These are phyloP conservation scores for Phocoena phocoena DNA, from an alignment of 2,113 vertebrate genomes.

Conservation along the genomic window DNA sequence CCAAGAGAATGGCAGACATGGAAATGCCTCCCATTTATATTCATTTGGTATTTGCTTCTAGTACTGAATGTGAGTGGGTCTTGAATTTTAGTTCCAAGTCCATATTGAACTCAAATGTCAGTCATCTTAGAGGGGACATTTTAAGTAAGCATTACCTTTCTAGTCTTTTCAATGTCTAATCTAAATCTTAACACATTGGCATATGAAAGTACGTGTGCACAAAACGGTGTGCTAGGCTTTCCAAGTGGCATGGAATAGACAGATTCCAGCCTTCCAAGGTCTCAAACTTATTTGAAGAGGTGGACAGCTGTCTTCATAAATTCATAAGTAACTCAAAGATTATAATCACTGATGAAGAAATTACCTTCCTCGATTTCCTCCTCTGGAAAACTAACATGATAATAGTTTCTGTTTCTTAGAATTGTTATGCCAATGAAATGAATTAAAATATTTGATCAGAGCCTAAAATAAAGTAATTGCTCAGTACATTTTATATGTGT, in stretches of 20 bases:
- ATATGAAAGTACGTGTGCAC: neutral
- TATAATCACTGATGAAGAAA: neutral
- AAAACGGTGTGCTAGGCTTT: neutral
- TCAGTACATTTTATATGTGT: neutral
- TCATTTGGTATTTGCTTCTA: slow-evolving; percentile 72
- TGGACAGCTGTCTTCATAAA: neutral
- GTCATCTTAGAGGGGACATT: slow-evolving; percentile 54
- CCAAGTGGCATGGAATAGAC: neutral
- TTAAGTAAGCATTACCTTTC: slow-evolving; percentile 45
- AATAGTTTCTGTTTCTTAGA: neutral
- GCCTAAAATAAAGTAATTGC: neutral
- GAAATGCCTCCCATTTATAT: slow-evolving; percentile 58
- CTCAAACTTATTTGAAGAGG: neutral
- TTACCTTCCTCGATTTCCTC: neutral
- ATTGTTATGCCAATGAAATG: neutral
- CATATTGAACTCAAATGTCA: slow-evolving; percentile 71
- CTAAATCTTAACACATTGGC: slow-evolving; percentile 11
- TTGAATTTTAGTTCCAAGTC: slow-evolving; percentile 73
- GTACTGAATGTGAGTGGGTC: neutral
- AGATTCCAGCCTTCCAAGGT: neutral
- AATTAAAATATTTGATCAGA: neutral
- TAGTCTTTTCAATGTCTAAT: slow-evolving; percentile 51
- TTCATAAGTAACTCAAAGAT: neutral
- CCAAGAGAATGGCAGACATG: slow-evolving; percentile 53
- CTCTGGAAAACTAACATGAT: neutral